Evolutionary conservation across 2,888 invertebrate genomes (phyloP).

Genomic region (Eupelmus urozonus): DNA sequence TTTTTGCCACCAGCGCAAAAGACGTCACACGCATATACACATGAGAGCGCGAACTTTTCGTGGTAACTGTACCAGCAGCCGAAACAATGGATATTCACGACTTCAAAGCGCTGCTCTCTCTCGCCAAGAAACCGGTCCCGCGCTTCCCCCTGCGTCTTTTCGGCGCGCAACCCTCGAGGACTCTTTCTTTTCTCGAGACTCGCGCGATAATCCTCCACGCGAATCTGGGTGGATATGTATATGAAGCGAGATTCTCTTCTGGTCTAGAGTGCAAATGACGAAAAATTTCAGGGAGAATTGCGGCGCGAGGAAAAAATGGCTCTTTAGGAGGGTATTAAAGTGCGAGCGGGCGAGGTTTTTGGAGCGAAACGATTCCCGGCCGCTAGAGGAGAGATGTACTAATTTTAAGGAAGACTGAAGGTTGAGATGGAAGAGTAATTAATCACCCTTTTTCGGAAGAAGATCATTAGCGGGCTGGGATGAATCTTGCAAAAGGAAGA

Average conservation of each 20-base stretch:
- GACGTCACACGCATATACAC: neutral
- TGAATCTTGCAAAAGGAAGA: too few species aligned
- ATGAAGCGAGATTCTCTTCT: constrained; percentile 4
- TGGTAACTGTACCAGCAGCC: constrained; percentile 22
- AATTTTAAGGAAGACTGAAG: too few species aligned
- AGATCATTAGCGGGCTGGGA: too few species aligned
- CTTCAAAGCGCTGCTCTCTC: constrained; percentile 39
- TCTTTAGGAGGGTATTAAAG: constrained; percentile 27
- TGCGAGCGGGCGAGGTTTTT: neutral
- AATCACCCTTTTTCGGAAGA: too few species aligned
- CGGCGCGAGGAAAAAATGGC: constrained; percentile 11
- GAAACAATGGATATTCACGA: constrained; percentile 56
- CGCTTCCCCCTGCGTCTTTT: neutral
- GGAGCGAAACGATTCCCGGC: neutral
- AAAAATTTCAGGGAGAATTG: constrained; percentile 32
- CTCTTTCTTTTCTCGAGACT: constrained; percentile 11
- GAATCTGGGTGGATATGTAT: constrained; percentile 38
- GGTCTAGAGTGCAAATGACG: constrained; percentile 23
- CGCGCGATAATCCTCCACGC: constrained; percentile 44
- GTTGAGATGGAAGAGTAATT: too few species aligned
- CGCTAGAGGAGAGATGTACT: too few species aligned
- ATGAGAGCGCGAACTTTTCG: constrained; percentile 29
- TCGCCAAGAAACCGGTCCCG: constrained; percentile 54
- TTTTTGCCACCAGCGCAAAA: neutral
- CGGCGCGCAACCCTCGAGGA: constrained; percentile 39